These are phyloP conservation scores for Idris sp. DNA, from an alignment of 1,140 invertebrate species.

Conservation along the genomic window DNA sequence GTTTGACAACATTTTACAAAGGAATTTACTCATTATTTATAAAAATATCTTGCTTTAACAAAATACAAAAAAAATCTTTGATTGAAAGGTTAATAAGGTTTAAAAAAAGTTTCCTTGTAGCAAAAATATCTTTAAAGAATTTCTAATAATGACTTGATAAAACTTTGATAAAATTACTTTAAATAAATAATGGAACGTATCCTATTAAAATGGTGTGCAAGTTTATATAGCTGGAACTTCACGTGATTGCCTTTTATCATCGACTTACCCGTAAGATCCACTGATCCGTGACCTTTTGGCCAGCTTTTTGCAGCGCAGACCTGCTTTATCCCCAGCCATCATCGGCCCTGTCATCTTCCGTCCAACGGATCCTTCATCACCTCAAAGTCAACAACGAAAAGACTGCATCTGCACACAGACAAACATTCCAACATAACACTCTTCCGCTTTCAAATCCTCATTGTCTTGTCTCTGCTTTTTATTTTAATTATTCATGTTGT, in stretches of 20 bases:
- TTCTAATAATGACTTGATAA: no score
- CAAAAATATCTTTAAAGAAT: no score
- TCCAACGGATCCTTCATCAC: slow-evolving; percentile 73
- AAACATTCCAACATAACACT: slow-evolving; percentile 80
- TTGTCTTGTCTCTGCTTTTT: slow-evolving; percentile 55
- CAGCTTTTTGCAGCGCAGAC: slow-evolving; percentile 69
- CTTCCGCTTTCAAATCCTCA: slow-evolving; percentile 65
- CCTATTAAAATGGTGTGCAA: no score
- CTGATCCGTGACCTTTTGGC: slow-evolving; percentile 43
- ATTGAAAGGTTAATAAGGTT: no score
- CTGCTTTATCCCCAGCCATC: slow-evolving; percentile 75
- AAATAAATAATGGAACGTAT: no score
- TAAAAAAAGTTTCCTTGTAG: no score
- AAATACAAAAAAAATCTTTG: no score
- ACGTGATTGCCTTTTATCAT: slow-evolving; percentile 19
- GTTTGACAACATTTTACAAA: no score
- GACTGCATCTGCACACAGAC: slow-evolving; percentile 80
- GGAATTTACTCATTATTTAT: no score
- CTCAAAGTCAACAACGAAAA: slow-evolving; percentile 78
- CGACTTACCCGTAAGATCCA: slow-evolving; percentile 56
- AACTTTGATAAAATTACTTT: no score
- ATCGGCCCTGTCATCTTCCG: slow-evolving; percentile 70
- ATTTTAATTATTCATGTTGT: slow-evolving; percentile 10
- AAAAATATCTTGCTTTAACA: no score
- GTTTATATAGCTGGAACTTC: no score